Conservation (phyloP, 1,140 invertebrate genomes). For the Mya arenaria region DNA sequence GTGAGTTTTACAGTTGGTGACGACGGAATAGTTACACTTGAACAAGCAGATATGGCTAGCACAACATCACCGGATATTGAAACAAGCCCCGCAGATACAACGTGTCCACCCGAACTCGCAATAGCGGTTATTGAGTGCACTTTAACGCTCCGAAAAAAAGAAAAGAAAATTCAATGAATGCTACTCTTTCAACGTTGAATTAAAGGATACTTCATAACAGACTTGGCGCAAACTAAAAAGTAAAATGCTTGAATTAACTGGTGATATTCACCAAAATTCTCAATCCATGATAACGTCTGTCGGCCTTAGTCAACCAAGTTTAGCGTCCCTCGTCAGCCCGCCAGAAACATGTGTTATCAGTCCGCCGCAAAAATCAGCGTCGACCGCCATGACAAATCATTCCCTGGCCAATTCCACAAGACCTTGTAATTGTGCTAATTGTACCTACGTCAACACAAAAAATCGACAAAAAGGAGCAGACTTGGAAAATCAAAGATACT, state of each 20-base stretch:
- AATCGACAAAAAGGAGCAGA: neutral
- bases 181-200: neutral
- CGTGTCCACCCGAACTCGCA: neutral
- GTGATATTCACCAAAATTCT: no score
- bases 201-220: neutral
- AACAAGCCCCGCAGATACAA: neutral
- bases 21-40: slow-evolving; percentile 1
- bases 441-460: neutral
- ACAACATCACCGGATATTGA: neutral
- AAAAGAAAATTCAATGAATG: neutral
- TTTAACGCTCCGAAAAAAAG: neutral
- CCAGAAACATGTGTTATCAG: no score
- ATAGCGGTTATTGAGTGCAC: neutral
- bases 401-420: slow-evolving; percentile 33
- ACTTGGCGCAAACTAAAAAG: neutral
- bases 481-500: neutral
- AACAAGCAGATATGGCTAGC: neutral
- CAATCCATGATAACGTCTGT: no score
- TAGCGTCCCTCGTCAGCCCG: no score
- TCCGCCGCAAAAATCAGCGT: no score
- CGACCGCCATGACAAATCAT: no score
- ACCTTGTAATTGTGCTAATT: slow-evolving; percentile 25
- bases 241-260: no score
- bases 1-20: slow-evolving; percentile 15
- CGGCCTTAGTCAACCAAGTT: no score